Conservation (phyloP, 2,888 invertebrate genomes). For the Stenchaetothrips biformis region DNA sequence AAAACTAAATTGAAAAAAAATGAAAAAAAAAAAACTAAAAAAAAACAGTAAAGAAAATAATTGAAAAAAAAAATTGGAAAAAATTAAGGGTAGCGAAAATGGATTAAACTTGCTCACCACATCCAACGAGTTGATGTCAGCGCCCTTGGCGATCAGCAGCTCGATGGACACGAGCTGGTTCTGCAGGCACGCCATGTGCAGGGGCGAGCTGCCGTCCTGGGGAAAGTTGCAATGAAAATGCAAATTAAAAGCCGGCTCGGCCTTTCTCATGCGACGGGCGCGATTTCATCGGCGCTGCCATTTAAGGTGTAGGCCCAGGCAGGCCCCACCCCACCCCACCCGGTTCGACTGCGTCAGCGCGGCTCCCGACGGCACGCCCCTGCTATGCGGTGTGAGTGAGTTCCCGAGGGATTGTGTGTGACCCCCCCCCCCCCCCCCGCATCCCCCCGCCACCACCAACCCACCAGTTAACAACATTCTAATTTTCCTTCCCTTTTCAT, state of each 20-base stretch:
- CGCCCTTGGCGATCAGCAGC: slow-evolving; percentile 62
- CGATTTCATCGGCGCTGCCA: too few relatives aligned
- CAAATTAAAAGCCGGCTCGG: neutral
- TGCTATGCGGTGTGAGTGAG: neutral
- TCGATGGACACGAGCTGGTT: slow-evolving; percentile 60
- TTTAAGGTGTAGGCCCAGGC: too few relatives aligned
- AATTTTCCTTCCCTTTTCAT: neutral
- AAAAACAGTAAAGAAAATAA: neutral
- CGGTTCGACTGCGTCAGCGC: neutral
- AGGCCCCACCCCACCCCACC: neutral
- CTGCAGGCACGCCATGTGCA: slow-evolving; percentile 47
- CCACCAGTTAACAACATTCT: neutral
- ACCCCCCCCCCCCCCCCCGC: neutral
- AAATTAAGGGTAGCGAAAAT: neutral
- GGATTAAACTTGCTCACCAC: slow-evolving; percentile 52
- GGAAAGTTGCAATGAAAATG: slow-evolving; percentile 31
- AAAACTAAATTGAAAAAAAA: neutral
- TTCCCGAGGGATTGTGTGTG: neutral
- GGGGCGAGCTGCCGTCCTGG: slow-evolving; percentile 47
- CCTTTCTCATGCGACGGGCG: too few relatives aligned
- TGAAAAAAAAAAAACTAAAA: neutral
- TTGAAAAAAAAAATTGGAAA: neutral
- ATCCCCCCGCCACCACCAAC: too few relatives aligned
- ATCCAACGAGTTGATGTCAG: slow-evolving; percentile 67
- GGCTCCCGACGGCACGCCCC: too few relatives aligned